phyloP scores from a whole-genome alignment of 2,797 vertebrate species.

The Arctocebus calabarensis region DNA sequence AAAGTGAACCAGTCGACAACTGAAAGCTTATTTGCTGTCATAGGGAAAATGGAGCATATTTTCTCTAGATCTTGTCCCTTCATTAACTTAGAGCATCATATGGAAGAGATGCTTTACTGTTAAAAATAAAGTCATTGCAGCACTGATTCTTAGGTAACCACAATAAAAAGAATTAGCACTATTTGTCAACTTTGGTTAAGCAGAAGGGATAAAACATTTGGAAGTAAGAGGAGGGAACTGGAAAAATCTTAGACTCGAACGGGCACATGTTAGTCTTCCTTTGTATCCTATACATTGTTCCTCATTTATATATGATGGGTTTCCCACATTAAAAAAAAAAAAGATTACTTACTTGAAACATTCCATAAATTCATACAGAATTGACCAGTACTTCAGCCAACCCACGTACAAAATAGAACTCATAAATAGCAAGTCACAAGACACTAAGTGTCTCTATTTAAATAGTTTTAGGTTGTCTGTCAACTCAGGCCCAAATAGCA shows the following conservation, averaged over 20 bases:
- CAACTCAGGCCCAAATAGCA: constrained; percentile 9
- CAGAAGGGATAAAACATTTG: neutral
- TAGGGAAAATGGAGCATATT: constrained; percentile 65
- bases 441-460: neutral
- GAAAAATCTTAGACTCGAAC: neutral
- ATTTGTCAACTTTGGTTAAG: neutral
- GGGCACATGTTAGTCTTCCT: neutral
- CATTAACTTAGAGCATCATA: constrained; percentile 50
- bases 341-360: neutral
- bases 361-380: neutral
- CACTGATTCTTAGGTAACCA: constrained; percentile 58
- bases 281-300: neutral
- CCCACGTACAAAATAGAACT: neutral
- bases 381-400: neutral
- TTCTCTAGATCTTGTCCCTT: constrained; percentile 49
- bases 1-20: constrained; percentile 52
- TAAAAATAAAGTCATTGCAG: constrained; percentile 45
- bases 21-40: constrained; percentile 51
- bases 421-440: neutral
- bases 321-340: neutral
- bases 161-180: constrained; percentile 57
- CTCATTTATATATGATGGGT: neutral
- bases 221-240: neutral
- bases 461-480: constrained; percentile 37
- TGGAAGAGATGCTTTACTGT: constrained; percentile 44